Conservation (phyloP, 2,113 vertebrate species). For the Misgurnus mizolepis region DNA sequence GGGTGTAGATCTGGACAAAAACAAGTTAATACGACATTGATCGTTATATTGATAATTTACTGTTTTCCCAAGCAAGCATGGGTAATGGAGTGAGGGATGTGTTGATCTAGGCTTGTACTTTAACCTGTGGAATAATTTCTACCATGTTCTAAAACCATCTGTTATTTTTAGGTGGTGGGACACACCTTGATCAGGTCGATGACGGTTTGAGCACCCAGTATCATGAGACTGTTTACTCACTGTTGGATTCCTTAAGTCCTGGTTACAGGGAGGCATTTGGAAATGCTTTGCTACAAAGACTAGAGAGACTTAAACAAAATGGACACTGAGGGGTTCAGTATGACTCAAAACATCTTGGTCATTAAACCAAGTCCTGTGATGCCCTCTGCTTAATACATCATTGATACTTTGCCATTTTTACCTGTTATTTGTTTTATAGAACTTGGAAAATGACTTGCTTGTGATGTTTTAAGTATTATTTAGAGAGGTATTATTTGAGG, state of each 20-base stretch:
- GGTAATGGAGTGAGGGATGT: too few relatives aligned
- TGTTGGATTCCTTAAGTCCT: slow-evolving; percentile 92
- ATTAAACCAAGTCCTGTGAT: slow-evolving; percentile 33
- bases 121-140: not conserved
- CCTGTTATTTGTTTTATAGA: slow-evolving; percentile 50
- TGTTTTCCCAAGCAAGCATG: not conserved
- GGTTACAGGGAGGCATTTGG: slow-evolving; percentile 96
- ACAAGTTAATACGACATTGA: not conserved
- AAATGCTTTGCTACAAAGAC: slow-evolving; percentile 89
- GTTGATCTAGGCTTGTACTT: too few relatives aligned
- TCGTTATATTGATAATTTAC: not conserved
- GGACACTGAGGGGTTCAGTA: slow-evolving; percentile 76
- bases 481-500: not conserved
- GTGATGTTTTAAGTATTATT: slow-evolving; percentile 14
- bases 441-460: slow-evolving; percentile 45
- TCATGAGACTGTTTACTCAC: slow-evolving; percentile 95
- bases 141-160: not conserved
- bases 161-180: slow-evolving; percentile 84
- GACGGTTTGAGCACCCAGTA: slow-evolving; percentile 83
- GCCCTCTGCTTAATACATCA: slow-evolving; percentile 43
- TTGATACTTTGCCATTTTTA: slow-evolving; percentile 26
- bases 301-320: slow-evolving; percentile 88
- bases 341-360: slow-evolving; percentile 25
- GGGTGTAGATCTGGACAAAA: too few relatives aligned
- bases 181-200: slow-evolving; percentile 86